Conservation (phyloP, 2,888 invertebrate species). For the Tipula lateralis region DNA sequence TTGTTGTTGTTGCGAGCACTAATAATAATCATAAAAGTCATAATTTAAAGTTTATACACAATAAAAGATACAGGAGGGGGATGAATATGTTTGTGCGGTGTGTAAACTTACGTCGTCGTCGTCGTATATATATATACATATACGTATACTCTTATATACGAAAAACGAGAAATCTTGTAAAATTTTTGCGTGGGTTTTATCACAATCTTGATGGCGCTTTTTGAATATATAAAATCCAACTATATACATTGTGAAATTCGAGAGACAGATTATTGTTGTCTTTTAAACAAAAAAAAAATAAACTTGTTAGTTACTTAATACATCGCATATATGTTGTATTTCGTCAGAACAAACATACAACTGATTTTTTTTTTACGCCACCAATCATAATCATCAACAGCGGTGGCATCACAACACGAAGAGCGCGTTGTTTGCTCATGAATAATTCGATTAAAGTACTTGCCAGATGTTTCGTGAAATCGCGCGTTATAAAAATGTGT, state of each 20-base stretch:
- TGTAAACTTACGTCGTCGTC: background rate
- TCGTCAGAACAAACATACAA: background rate
- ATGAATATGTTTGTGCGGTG: background rate
- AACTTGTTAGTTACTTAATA: slow-evolving; percentile 2
- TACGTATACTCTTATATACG: no score
- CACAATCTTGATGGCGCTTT: slow-evolving; percentile 19
- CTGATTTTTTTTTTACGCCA: background rate
- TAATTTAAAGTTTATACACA: background rate
- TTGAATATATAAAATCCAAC: background rate
- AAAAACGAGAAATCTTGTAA: slow-evolving; percentile 21
- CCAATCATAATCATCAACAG: background rate
- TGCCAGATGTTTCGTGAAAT: background rate
- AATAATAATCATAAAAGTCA: slow-evolving; percentile 24
- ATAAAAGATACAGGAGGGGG: background rate
- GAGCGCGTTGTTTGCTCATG: background rate
- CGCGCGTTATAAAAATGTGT: background rate
- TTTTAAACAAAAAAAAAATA: background rate
- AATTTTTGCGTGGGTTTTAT: background rate
- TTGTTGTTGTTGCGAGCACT: background rate
- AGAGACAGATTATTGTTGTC: background rate
- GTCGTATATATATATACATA: background rate
- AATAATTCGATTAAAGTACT: background rate
- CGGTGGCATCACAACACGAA: background rate
- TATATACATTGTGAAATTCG: background rate
- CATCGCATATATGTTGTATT: background rate